phyloP scores from a whole-genome alignment of 2,797 vertebrate species.

The Ctenopoma kingsleyae region DNA sequence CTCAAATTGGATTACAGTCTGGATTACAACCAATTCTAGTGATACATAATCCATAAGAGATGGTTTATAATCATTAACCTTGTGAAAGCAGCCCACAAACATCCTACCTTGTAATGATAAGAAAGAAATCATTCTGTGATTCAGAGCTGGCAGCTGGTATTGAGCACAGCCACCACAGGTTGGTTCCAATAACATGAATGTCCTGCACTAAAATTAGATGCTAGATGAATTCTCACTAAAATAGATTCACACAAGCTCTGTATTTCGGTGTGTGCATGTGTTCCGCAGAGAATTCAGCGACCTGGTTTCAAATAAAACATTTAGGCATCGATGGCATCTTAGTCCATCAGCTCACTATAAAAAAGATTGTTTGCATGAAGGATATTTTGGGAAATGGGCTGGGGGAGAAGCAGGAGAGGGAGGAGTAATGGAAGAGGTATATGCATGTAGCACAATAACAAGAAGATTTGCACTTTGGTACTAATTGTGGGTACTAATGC shows the following conservation, averaged over 20 bases:
- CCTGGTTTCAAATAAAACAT: slow-evolving; percentile 45
- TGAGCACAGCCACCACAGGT: slow-evolving; percentile 9
- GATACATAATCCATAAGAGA: slow-evolving; percentile 23
- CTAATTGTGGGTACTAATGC: not conserved
- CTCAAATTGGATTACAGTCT: not conserved
- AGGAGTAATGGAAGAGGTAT: not conserved
- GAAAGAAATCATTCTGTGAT: slow-evolving; percentile 29
- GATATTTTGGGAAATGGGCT: slow-evolving; percentile 3
- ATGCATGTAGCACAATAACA: not conserved
- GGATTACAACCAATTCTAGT: not conserved
- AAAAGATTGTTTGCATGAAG: slow-evolving; percentile 22
- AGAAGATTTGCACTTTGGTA: not conserved
- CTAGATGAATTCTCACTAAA: slow-evolving; percentile 41
- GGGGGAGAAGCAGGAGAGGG: slow-evolving; percentile 9
- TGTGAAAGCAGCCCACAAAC: slow-evolving; percentile 23
- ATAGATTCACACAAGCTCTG: slow-evolving; percentile 14
- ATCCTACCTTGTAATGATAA: slow-evolving; percentile 19
- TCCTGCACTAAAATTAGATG: slow-evolving; percentile 53
- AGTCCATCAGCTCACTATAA: slow-evolving; percentile 28
- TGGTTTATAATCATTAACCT: slow-evolving; percentile 30
- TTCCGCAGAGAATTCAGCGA: slow-evolving; percentile 33
- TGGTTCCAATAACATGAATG: slow-evolving; percentile 18
- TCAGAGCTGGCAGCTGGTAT: slow-evolving; percentile 30
- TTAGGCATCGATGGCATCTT: slow-evolving; percentile 10
- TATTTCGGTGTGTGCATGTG: not conserved